Base-by-base conservation (phyloP, 2,888 invertebrate species). In the Polia nebulosa region DNA sequence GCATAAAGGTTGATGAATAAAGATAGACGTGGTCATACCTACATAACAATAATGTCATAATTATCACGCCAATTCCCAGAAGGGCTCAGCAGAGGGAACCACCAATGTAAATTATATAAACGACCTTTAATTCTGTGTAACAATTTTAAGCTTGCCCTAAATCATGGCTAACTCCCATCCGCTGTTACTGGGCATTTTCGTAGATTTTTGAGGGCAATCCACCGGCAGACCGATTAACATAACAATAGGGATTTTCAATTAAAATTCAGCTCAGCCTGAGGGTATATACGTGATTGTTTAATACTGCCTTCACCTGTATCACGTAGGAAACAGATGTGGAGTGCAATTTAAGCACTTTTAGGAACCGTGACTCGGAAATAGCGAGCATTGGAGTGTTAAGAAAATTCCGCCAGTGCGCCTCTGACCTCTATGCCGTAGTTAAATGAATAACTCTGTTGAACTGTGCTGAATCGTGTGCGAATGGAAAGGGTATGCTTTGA, bases 331-430 rank as follows among this genome's bases (percentile, higher is more conserved):
- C 64, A 71, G 64, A 70, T 71, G 62, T 58, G 52, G 55, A 76
- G 59, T 73, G 77, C 84, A 79, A 79, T 81, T 76, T 70, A 65
- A 76, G 59, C 45, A 74, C 66, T 83, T 81, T 81, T 73, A 22
- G 64, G 27, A 53, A 44, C 66, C 49, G 51, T 75, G 77, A 71
- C 68, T 67, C 51, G 61, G 70, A 83, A 79, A 77, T 55, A 62
- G 67, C 11, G 57, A 75, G 70, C 80, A 82, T 53, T 53, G 72
- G 58, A 75, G 70, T 77, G 82, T 79, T 56, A 72, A 75, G 63
- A 75, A 81, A 77, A 75, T 63, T 71, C 39, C 9, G 39, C 55
- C 34, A 55, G 64, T 52, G 59, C 34, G 74, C 58, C 44, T 62
- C 34, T 44, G 61, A 27, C 57, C 76, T 58, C 58, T 76, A 58